Evolutionary conservation across 2,888 invertebrate genomes (phyloP), one percentile per base, ranked within the genome.

Genomic region (Ectemnius cavifrons): DNA sequence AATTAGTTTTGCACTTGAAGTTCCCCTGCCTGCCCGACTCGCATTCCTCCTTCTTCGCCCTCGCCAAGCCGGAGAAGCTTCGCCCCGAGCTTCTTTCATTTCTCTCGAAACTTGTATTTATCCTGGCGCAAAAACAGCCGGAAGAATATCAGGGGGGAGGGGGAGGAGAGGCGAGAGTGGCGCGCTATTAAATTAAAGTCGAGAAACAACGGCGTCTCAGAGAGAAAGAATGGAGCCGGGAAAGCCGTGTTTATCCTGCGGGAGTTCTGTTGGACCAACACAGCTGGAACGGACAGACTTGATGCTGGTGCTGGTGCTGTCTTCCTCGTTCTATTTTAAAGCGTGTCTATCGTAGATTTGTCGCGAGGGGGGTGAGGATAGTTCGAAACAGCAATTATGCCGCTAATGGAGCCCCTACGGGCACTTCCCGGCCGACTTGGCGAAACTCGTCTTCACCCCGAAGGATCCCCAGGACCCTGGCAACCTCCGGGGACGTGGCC

Each of bases 381-480:
- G 86, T 88, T 88, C 81, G 83, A 78, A 88, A 88, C 81, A 84
- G 87, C 87, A 88, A 88, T 88, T 88, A 87, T 85, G 78, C 69
- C 71, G 84, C 85, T 88, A 87, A 87, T 88, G 87, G 87, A 86
- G 82, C 84, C 75, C 84, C 84, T 77, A 74, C 77, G 84, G 84
- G 74, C 84, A 82, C 83, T 84, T 81, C 77, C 74, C 79, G 79
- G 80, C 81, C 82, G 83, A 85, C 83, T 86, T 85, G 82, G 73
- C 58, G 47, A 61, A 70, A 76, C 63, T 56, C 47, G 13, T 14
- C 20, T 1, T 23, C 18, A 52, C n/a, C 37, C 75, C 72, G 57
- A 49, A 16, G n/a, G 52, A 52, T 52, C 52, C 8, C 37, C 37
- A 37, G 37, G 37, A 11, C 37, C 23, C 23, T 23, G 2, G 6